Evolutionary conservation across 2,113 vertebrate species (phyloP).

Genomic region (Oenanthe melanoleuca): DNA sequence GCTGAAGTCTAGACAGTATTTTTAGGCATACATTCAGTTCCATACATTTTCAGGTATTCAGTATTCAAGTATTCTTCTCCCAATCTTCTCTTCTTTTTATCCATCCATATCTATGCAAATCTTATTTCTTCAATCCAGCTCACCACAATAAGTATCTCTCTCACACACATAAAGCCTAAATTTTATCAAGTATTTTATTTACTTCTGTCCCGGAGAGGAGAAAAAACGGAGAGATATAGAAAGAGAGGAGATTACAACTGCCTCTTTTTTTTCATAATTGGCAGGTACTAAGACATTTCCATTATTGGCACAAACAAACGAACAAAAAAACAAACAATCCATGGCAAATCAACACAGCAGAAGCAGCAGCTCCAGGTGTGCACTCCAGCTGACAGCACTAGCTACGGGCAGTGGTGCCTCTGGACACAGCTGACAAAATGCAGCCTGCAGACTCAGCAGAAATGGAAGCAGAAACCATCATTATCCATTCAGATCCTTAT

Average conservation of each 20-base stretch:
- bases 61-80: constrained; percentile 38
- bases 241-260: neutral
- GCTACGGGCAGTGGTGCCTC: neutral
- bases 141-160: constrained; percentile 51
- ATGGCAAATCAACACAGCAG: neutral
- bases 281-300: constrained; percentile 43
- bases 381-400: neutral
- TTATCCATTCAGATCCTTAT: neutral
- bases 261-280: neutral
- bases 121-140: constrained; percentile 62
- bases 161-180: constrained; percentile 52
- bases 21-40: neutral
- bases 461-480: neutral
- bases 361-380: constrained; percentile 1
- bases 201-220: constrained; percentile 40
- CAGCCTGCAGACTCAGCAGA: neutral
- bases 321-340: neutral
- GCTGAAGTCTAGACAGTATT: neutral
- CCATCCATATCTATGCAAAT: constrained; percentile 61
- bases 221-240: neutral
- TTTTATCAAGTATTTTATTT: constrained; percentile 71
- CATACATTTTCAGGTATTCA: constrained; percentile 31
- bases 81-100: constrained; percentile 53
- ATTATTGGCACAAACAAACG: neutral
- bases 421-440: neutral